Evolutionary conservation across 1,140 invertebrate genomes (phyloP).

Genomic region (Bombus sibiricus): DNA sequence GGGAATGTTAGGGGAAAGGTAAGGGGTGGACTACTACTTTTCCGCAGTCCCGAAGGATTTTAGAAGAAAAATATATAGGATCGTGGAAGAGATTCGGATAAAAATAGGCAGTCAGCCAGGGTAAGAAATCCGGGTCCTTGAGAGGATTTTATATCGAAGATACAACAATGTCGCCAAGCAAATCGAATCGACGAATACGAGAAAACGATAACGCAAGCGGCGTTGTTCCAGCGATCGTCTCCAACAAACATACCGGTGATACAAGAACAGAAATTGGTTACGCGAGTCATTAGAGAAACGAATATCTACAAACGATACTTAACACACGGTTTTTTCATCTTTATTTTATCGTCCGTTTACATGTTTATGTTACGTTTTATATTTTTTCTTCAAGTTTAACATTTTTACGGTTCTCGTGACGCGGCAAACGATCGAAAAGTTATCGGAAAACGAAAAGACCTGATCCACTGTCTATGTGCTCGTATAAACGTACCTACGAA

Average conservation of each 20-base stretch:
- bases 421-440: background rate
- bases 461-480: no score
- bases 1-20: background rate
- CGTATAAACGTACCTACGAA: background rate
- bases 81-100: slow-evolving; percentile 9
- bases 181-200: slow-evolving; percentile 35
- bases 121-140: slow-evolving; percentile 26
- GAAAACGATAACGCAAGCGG: slow-evolving; percentile 36
- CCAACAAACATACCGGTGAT: background rate
- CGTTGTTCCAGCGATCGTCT: slow-evolving; percentile 6
- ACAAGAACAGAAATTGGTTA: background rate
- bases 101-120: slow-evolving; percentile 39
- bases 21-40: background rate
- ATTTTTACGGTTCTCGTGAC: background rate
- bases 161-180: slow-evolving; percentile 20
- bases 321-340: background rate
- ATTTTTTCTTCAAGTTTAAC: background rate
- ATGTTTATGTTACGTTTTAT: background rate
- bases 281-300: background rate
- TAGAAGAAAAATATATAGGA: slow-evolving; percentile 17
- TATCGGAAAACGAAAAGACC: no score
- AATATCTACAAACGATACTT: background rate
- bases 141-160: slow-evolving; percentile 21
- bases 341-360: slow-evolving; percentile 4
- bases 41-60: slow-evolving; percentile 12